Evolutionary conservation across 2,113 vertebrate species (phyloP).

Genomic region (Nothoprocta pentlandii): DNA sequence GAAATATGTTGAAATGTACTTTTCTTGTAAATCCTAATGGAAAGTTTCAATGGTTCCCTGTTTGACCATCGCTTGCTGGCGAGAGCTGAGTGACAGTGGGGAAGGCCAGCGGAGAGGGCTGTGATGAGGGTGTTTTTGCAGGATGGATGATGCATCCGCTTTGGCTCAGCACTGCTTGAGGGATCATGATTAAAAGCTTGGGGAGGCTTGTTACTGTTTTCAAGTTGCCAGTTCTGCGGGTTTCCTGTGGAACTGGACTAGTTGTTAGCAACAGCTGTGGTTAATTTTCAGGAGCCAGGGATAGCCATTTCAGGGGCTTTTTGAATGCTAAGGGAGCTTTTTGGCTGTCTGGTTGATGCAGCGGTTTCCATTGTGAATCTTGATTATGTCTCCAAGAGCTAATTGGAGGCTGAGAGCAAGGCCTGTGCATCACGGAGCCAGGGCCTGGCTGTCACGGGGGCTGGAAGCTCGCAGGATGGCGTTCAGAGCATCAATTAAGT

Average conservation of each 20-base stretch:
- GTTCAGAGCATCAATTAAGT: not conserved
- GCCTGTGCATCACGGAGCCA: not conserved
- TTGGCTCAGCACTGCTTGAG: conserved; percentile 37
- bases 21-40: conserved; percentile 32
- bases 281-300: conserved; percentile 68
- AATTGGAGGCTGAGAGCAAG: not conserved
- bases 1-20: not conserved
- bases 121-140: conserved; percentile 8
- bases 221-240: conserved; percentile 66
- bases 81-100: conserved; percentile 1
- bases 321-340: not conserved
- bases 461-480: not conserved
- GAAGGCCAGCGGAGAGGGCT: conserved; percentile 34
- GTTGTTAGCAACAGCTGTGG: conserved; percentile 69
- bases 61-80: not conserved
- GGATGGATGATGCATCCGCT: conserved; percentile 53
- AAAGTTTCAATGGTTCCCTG: not conserved
- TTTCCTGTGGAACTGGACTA: conserved; percentile 69
- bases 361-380: conserved; percentile 10
- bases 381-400: not conserved
- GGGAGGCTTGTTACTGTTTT: conserved; percentile 35
- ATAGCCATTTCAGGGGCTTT: not conserved
- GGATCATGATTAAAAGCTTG: conserved; percentile 45
- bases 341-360: conserved; percentile 22
- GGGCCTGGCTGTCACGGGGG: not conserved